Base-by-base conservation (phyloP, 2,797 vertebrate genomes). In the Sarcophilus harrisii region DNA sequence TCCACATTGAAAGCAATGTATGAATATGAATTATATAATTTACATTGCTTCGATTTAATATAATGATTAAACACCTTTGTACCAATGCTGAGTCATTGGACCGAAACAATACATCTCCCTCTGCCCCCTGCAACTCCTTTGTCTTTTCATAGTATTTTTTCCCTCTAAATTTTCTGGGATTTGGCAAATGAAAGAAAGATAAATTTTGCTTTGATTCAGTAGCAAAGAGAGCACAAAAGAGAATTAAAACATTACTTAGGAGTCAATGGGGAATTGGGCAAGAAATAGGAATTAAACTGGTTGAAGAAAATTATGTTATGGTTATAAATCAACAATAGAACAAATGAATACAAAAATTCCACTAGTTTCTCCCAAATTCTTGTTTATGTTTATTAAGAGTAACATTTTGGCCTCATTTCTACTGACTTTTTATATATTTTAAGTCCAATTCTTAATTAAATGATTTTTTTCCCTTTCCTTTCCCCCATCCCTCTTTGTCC, bases 191-290 rank as follows among this genome's bases (percentile, higher is more conserved):
- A 95, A 96, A 97, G 94, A 97, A 96, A 98, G 98, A 98, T 97
- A 97, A 97, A 98, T 98, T 98, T 97, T 94, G 59, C 96, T 98
- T 98, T 98, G 98, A 98, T 98, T 98, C 93, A 90, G 94, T 90
- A 93, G 93, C 91, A 92, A 8, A 81, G 90, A 95, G 92, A 92
- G 94, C 92, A 57, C 93, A 93, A 97, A 94, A 91, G 97, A 95
- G 96, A 98, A 98, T 97, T 96, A 95, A 97, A 97, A 96, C 94
- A 95, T 91, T 97, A 92, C 93, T 97, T 96, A 95, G 96, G 98
- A 98, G 96, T 94, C 81, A 24, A 60, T 92, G 93, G 95, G 97
- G 97, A 97, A 97, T 94, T 95, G 96, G 98, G 93, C 4, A 91
- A 94, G 96, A 97, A 98, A 90, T 87, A 95, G 97, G 94, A 96